These are phyloP conservation scores for Eristalis intricaria DNA, from an alignment of 2,888 invertebrate genomes.

Conservation along the genomic window DNA sequence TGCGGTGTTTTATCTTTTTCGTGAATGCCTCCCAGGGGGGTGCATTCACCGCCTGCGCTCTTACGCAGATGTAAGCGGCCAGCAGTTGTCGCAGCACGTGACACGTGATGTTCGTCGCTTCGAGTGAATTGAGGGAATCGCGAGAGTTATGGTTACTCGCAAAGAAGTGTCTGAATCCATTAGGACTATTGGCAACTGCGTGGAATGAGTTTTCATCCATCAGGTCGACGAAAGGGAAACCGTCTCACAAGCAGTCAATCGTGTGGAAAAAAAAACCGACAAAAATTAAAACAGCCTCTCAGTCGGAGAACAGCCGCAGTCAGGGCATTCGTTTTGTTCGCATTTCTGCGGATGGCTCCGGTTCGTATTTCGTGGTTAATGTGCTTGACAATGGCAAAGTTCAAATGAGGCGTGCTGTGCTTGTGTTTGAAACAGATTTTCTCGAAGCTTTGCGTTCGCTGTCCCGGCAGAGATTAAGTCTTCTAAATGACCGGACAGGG, in stretches of 20 bases:
- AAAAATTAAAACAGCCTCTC: neutral
- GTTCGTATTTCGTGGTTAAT: neutral
- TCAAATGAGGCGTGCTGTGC: conserved; percentile 2
- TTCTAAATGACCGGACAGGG: neutral
- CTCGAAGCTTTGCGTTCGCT: neutral
- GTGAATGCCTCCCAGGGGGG: too few species aligned
- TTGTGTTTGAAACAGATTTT: neutral
- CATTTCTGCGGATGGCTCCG: neutral
- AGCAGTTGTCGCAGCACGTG: neutral
- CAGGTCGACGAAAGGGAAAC: neutral
- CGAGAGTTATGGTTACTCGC: neutral
- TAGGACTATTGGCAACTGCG: neutral
- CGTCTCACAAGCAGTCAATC: neutral
- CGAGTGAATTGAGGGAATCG: neutral
- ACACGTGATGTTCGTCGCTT: neutral
- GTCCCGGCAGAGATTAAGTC: neutral
- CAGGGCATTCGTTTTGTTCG: neutral
- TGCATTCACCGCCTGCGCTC: neutral
- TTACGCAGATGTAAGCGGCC: neutral
- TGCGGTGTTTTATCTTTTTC: too few species aligned
- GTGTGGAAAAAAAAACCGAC: neutral
- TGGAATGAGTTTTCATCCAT: neutral
- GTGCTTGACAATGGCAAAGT: conserved; percentile 1
- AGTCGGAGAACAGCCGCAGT: neutral
- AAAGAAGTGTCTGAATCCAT: neutral